Evolutionary conservation across 2,797 vertebrate genomes (phyloP).

Genomic region (Peromyscus aztecus): DNA sequence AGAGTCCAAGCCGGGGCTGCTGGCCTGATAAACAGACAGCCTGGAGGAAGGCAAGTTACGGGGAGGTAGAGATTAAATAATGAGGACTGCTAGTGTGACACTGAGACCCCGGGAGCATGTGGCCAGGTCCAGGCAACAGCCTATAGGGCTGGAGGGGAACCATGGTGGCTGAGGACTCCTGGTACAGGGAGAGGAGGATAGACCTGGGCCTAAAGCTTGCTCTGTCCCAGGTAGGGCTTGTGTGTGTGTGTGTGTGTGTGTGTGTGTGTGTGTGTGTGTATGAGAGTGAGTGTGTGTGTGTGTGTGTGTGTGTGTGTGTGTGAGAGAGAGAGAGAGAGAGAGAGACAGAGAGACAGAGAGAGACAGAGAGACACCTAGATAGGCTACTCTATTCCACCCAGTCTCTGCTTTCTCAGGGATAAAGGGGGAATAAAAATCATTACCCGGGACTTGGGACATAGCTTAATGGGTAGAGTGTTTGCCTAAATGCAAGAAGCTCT

Average conservation of each 20-base stretch:
- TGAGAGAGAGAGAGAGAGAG: background rate
- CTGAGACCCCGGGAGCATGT: accelerated
- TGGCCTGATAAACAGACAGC: background rate
- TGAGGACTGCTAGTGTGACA: background rate
- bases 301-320: background rate
- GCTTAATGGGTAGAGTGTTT: background rate
- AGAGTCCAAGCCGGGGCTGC: accelerated
- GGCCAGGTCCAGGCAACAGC: background rate
- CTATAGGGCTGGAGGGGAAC: background rate
- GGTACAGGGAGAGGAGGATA: background rate
- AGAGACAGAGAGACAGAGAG: background rate
- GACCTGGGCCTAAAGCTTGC: too few relatives aligned
- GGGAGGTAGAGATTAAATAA: accelerated
- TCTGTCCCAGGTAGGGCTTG: too few relatives aligned
- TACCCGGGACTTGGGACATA: background rate
- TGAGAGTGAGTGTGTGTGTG: too few relatives aligned
- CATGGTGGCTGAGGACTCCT: background rate
- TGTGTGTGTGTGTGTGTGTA: too few relatives aligned
- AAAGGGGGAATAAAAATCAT: background rate
- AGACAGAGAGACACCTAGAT: background rate
- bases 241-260: too few relatives aligned
- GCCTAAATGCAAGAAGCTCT: background rate
- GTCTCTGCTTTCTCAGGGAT: background rate
- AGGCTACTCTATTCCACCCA: too few relatives aligned
- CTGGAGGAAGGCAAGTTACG: background rate